A percentile compares a stretch with the other conserved stretches of the same genome.
These are phyloP conservation scores for Clarias gariepinus DNA, from an alignment of 2,113 vertebrate genomes.

Conservation along the genomic window DNA sequence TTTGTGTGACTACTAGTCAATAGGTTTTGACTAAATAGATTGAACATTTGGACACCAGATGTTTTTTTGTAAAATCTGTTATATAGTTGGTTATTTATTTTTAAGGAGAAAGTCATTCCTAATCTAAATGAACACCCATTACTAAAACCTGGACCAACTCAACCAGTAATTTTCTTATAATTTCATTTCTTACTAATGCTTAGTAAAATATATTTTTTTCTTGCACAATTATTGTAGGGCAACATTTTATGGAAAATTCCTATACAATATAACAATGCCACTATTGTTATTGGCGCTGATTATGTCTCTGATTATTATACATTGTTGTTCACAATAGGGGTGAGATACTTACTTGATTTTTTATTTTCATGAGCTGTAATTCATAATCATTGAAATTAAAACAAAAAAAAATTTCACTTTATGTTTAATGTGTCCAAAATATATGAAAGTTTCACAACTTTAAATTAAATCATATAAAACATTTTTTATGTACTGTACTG, in stretches of 20 bases:
- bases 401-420: no score
- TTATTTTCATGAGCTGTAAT: no score
- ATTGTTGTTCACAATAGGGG: not conserved
- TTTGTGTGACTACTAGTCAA: not conserved
- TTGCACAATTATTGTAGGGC: not conserved
- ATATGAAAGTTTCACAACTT: no score
- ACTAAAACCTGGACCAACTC: not conserved
- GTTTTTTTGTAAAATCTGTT: not conserved
- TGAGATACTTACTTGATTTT: no score
- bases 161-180: no score
- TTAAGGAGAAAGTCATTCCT: not conserved
- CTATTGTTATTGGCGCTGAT: not conserved
- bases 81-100: not conserved
- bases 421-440: no score
- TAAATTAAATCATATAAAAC: no score
- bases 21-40: not conserved
- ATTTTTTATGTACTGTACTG: no score
- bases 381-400: no score
- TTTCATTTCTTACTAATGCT: not conserved
- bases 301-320: not conserved
- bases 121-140: not conserved
- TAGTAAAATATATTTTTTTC: not conserved
- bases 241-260: not conserved
- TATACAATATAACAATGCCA: not conserved
- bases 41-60: not conserved